Evolutionary conservation across 2,113 vertebrate species (phyloP).

Genomic region (Tangachromis dhanisi): DNA sequence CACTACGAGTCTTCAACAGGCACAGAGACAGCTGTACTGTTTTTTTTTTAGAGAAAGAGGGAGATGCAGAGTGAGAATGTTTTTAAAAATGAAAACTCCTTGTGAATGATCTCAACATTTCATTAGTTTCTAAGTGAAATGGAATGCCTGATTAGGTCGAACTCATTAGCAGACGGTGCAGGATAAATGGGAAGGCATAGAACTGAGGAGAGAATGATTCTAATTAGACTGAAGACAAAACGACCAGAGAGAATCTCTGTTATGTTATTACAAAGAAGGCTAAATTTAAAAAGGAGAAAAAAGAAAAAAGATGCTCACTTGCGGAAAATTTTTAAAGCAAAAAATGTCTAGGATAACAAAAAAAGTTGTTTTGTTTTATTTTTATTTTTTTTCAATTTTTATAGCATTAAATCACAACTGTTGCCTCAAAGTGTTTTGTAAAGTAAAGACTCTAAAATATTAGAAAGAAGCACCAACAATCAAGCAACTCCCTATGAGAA

Average conservation of each 20-base stretch:
- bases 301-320: not conserved
- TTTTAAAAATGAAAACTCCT: not conserved
- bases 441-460: not conserved
- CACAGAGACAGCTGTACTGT: not conserved
- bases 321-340: not conserved
- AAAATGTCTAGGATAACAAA: not conserved
- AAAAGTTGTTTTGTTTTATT: fast-evolving
- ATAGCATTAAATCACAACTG: not conserved
- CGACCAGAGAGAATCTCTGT: not conserved
- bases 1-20: not conserved
- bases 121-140: constrained; percentile 57
- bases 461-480: not conserved
- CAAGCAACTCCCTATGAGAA: not conserved
- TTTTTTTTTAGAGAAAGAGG: not conserved
- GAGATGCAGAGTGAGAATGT: not conserved
- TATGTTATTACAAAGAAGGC: not conserved
- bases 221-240: constrained; percentile 43
- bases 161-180: constrained; percentile 38
- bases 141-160: constrained; percentile 43
- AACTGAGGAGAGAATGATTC: constrained; percentile 3
- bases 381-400: not conserved
- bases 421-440: not conserved
- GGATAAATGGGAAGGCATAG: constrained; percentile 20
- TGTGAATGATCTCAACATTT: constrained; percentile 43
- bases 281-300: not conserved